phyloP scores from a whole-genome alignment of 2,888 invertebrate species.

The Rosalia funebris region DNA sequence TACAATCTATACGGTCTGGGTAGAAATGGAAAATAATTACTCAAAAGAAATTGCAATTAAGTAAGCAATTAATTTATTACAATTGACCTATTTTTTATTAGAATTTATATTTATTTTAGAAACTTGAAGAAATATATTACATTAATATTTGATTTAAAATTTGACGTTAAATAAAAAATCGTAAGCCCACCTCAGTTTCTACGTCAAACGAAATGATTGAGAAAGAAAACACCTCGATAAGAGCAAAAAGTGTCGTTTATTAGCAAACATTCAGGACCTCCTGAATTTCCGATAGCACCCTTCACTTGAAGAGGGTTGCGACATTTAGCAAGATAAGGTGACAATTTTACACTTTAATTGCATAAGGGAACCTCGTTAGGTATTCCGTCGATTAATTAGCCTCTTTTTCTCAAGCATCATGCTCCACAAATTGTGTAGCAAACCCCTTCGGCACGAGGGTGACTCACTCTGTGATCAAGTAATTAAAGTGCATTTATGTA shows the following conservation, averaged over 20 bases:
- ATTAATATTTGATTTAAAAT: too few species aligned
- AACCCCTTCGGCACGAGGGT: constrained; percentile 14
- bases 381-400: constrained; percentile 38
- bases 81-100: too few species aligned
- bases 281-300: constrained; percentile 5
- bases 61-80: too few species aligned
- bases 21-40: too few species aligned
- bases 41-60: too few species aligned
- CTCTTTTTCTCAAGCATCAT: constrained; percentile 30
- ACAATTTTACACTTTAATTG: constrained; percentile 34
- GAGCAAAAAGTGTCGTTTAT: constrained; percentile 4
- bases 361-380: constrained; percentile 37
- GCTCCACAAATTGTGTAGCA: constrained; percentile 7
- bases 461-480: constrained; percentile 17
- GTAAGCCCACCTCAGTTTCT: too few species aligned
- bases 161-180: too few species aligned
- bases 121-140: too few species aligned
- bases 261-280: constrained; percentile 1
- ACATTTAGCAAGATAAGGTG: constrained; percentile 14
- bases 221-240: not conserved
- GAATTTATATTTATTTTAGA: too few species aligned
- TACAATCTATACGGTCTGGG: too few species aligned
- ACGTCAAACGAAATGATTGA: not conserved
- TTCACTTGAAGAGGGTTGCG: constrained; percentile 1
- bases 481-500: constrained; percentile 19